Evolutionary conservation across 2,113 vertebrate species (phyloP), one percentile per base, ranked within the genome.

Genomic region (Pionites leucogaster): DNA sequence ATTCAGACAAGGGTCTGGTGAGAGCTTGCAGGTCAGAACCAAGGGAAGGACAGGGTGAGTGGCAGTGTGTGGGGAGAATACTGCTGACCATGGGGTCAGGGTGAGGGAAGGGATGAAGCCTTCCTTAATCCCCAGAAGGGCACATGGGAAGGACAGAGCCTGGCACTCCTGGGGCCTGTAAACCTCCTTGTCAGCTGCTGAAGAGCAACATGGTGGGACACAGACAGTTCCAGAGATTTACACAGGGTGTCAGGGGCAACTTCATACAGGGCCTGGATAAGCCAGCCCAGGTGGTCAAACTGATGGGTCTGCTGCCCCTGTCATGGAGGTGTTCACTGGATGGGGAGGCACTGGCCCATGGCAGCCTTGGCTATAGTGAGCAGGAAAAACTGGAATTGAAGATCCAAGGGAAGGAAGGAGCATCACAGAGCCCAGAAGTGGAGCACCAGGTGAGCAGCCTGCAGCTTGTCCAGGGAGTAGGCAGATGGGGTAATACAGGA

Each of bases 361-460:
- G 33, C 4, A 82, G 35, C 14, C 3, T 7, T 50, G 41, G 35
- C 20, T 7, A 11, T n/a, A 39, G 35, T 49, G 19, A 57, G 35
- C 3, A 2, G 68, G 52, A 33, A 12, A 50, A 29, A 24, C 20
- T 35, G 13, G 24, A 72, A 20, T 47, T 39, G 23, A 82, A 74
- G 52, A 68, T 23, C 13, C 24, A 15, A 16, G 57, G 25, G 3
- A 2, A 69, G 7, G 25, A 42, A 68, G 22, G 6, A 74, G 9
- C 17, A 9, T 27, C 5, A 3, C 59, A 63, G 33, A 47, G 37
- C 31, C 11, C 0, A 2, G 60, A 79, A 0, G 0, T 10, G 27
- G 17, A 12, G 23, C 13, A 33, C 10, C 41, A 31, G 53, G 17
- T 2, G 3, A 84, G 27, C 46, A 83, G 52, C n/a, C n/a, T 25